phyloP scores from a whole-genome alignment of 2,113 vertebrate species.

The Clarias gariepinus region DNA sequence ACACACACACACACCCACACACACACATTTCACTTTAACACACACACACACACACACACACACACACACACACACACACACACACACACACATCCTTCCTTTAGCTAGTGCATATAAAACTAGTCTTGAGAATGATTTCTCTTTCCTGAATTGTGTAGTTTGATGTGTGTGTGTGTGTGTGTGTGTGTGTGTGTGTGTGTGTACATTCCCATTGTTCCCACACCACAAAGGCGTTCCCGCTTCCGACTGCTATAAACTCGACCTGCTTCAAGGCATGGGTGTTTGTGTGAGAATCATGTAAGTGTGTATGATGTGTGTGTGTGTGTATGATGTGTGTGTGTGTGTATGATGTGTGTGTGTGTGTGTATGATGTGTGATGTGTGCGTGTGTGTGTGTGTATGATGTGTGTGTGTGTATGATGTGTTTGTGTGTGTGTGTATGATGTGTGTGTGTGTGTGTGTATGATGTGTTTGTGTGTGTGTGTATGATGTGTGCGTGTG shows the following conservation, averaged over 20 bases:
- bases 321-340: neutral
- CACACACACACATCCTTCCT: constrained; percentile 41
- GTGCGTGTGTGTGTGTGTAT: constrained; percentile 3
- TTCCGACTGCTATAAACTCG: neutral
- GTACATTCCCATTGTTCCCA: constrained; percentile 48
- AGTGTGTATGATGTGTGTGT: neutral
- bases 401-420: constrained; percentile 10
- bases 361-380: constrained; percentile 3
- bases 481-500: neutral
- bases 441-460: constrained; percentile 4
- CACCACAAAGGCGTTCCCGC: constrained; percentile 18
- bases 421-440: neutral
- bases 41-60: neutral
- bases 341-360: constrained; percentile 3
- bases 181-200: constrained; percentile 53
- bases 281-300: neutral
- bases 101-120: neutral
- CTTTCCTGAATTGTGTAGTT: neutral
- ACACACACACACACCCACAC: neutral
- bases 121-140: neutral
- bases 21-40: neutral
- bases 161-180: constrained; percentile 44
- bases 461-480: neutral
- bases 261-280: neutral
- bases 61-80: constrained; percentile 37